phyloP scores from a whole-genome alignment of 2,797 vertebrate species.

The Melanotaenia pygmaea region DNA sequence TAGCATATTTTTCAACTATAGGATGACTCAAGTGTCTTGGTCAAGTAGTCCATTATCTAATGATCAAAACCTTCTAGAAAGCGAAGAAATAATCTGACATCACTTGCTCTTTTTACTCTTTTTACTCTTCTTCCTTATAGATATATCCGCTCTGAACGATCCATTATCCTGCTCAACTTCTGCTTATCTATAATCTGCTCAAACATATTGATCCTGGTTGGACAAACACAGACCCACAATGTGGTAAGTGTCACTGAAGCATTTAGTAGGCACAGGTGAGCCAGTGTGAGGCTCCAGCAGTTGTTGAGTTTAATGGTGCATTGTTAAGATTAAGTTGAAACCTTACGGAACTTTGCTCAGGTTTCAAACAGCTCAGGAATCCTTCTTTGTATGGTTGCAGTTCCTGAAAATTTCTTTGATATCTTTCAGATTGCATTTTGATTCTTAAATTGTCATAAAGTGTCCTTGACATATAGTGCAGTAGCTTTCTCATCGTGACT shows the following conservation, averaged over 20 bases:
- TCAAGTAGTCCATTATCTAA: not conserved
- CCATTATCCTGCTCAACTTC: conserved; percentile 99
- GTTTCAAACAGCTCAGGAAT: conserved; percentile 12
- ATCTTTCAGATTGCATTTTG: conserved; percentile 7
- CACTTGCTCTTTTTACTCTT: not conserved
- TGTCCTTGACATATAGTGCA: not conserved
- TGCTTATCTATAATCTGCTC: conserved; percentile 99
- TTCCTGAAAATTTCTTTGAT: conserved; percentile 5
- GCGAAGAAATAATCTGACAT: conserved; percentile 2
- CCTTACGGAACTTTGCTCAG: conserved; percentile 18
- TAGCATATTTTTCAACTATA: conserved; percentile 6
- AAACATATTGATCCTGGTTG: conserved; percentile 97
- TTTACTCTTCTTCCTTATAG: conserved; percentile 60
- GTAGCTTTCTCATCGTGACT: not conserved
- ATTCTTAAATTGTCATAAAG: not conserved
- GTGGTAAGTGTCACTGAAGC: conserved; percentile 84
- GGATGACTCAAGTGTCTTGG: not conserved
- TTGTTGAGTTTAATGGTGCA: conserved; percentile 14
- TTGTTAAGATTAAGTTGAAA: conserved; percentile 15
- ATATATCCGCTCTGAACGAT: conserved; percentile 97
- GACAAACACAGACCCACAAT: conserved; percentile 98
- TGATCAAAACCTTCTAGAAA: not conserved
- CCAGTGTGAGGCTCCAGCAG: not conserved
- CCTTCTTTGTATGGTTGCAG: not conserved
- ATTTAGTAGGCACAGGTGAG: conserved; percentile 18